A percentile compares a stretch with the other conserved stretches of the same genome.
Evolutionary conservation across 2,888 invertebrate species (phyloP).

Genomic region (Epirrhoe tristata): DNA sequence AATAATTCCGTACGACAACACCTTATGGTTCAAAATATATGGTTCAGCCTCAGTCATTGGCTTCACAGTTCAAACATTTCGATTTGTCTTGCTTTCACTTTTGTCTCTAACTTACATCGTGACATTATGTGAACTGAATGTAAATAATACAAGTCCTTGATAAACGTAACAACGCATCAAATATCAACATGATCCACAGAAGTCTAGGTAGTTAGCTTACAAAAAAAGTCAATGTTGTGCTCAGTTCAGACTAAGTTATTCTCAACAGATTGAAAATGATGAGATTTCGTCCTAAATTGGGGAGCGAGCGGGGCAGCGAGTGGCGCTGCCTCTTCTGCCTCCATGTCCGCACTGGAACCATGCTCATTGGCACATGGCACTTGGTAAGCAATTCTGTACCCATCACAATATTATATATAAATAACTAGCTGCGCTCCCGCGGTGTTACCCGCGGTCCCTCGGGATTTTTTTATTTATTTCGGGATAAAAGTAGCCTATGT

Average conservation of each 20-base stretch:
- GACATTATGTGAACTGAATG: not conserved
- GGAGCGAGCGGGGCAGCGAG: conserved; percentile 88
- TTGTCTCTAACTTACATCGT: not conserved
- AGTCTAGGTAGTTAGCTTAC: not conserved
- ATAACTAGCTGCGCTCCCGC: no score
- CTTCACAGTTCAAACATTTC: not conserved
- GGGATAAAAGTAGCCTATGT: no score
- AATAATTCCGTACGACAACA: not conserved
- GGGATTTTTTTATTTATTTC: no score
- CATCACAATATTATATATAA: no score
- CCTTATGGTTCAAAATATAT: not conserved
- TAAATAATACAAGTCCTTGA: not conserved
- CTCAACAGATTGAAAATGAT: conserved; percentile 70
- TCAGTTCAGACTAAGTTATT: not conserved
- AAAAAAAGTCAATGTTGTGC: not conserved
- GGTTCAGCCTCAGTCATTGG: not conserved
- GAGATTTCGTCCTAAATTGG: conserved; percentile 87
- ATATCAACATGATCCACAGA: not conserved
- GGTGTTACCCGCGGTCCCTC: no score
- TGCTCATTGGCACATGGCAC: conserved; percentile 93
- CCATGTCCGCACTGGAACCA: conserved; percentile 93
- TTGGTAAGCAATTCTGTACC: conserved; percentile 85
- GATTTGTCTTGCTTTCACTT: conserved; percentile 1
- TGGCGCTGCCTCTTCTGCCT: conserved; percentile 93
- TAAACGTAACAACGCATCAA: not conserved